phyloP scores from a whole-genome alignment of 2,797 vertebrate species.

The Hapalemur alaotrensis region DNA sequence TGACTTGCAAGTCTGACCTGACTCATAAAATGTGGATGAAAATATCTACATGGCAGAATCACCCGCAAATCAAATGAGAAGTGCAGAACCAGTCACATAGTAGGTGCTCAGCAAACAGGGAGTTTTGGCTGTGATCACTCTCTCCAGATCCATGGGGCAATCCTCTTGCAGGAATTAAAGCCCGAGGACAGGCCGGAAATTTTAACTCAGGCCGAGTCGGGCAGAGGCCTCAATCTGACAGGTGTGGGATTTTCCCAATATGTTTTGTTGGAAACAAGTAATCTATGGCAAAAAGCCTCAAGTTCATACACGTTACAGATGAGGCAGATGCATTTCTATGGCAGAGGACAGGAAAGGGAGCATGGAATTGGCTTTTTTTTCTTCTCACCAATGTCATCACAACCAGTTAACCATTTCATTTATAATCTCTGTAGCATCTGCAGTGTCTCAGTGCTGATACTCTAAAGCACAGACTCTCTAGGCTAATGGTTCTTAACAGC shows the following conservation, averaged over 20 bases:
- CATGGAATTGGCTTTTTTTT: not conserved
- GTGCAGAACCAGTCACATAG: not conserved
- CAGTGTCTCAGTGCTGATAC: not conserved
- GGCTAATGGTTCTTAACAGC: not conserved
- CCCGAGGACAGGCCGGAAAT: conserved; percentile 70
- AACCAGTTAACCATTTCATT: conserved; percentile 24
- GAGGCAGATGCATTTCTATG: not conserved
- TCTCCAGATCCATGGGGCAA: conserved; percentile 45
- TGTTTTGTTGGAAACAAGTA: conserved; percentile 80
- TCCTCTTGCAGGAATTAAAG: conserved; percentile 76
- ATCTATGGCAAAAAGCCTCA: conserved; percentile 63
- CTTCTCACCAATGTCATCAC: conserved; percentile 1
- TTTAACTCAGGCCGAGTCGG: conserved; percentile 71
- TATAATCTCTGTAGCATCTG: not conserved
- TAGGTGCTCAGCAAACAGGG: conserved; percentile 68
- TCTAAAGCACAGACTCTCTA: rapidly evolving
- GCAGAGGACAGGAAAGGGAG: no score
- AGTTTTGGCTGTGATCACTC: conserved; percentile 59
- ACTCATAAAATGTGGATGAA: rapidly evolving
- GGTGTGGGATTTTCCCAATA: conserved; percentile 75
- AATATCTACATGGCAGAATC: rapidly evolving
- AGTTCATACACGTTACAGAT: conserved; percentile 67
- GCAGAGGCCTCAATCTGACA: conserved; percentile 67
- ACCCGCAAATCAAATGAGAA: not conserved
- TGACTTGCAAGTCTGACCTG: not conserved